A percentile compares a stretch with the other conserved stretches of the same genome.
These are phyloP conservation scores for Xylophagus ater DNA, from an alignment of 2,888 invertebrate species.

Conservation along the genomic window DNA sequence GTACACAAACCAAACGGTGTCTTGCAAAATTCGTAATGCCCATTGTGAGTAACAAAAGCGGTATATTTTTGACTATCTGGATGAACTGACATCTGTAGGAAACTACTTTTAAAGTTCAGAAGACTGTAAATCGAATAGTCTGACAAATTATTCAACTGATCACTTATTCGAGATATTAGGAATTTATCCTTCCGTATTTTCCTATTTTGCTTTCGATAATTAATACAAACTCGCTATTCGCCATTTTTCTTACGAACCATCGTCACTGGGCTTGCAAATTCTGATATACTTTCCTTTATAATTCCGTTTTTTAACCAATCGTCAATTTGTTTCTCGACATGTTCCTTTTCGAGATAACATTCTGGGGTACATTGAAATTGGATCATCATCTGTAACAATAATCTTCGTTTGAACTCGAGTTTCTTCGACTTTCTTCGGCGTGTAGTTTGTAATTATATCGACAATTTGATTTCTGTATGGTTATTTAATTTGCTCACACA, in stretches of 20 bases:
- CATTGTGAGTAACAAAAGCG: conserved; percentile 22
- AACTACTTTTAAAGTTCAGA: conserved; percentile 7
- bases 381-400: conserved; percentile 24
- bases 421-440: not conserved
- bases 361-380: conserved; percentile 21
- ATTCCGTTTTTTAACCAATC: conserved; percentile 24
- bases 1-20: conserved; percentile 23
- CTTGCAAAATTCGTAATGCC: conserved; percentile 22
- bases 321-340: too few relatives aligned
- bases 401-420: conserved; percentile 25
- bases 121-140: too few relatives aligned
- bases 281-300: conserved; percentile 22
- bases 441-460: not conserved
- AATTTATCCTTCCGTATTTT: conserved; percentile 24
- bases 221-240: conserved; percentile 22
- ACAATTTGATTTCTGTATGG: not conserved
- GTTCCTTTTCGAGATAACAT: conserved; percentile 22
- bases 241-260: conserved; percentile 18
- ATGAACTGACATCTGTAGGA: conserved; percentile 6
- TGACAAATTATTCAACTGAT: conserved; percentile 25
- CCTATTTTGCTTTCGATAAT: conserved; percentile 29
- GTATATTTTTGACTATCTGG: too few relatives aligned
- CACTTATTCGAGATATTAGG: conserved; percentile 31
- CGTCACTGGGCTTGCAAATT: conserved; percentile 20
- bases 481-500: not conserved